Evolutionary conservation across 2,113 vertebrate genomes (phyloP), one percentile per base, ranked within the genome.

Genomic region (Rhinoderma darwinii): DNA sequence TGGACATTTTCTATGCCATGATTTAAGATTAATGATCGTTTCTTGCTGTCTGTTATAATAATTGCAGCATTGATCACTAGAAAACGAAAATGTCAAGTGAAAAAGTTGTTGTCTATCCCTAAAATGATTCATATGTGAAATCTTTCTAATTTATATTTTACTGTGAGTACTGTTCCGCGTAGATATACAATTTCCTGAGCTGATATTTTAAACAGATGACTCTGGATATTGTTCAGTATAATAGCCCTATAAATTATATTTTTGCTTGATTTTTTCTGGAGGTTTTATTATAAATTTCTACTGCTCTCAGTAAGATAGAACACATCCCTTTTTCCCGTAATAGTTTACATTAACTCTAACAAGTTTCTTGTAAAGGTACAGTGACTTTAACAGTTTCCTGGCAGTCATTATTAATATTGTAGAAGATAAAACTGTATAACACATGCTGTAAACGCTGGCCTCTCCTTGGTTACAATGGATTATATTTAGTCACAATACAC

Each of bases 131-230:
- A 86, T 81, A 66, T 73, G 77, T 86, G 85, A 81, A 86, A 74
- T 86, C 74, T 37, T 30, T 70, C 68, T 81, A 81, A 86, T 86
- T 86, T 86, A 86, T 81, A 81, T 86, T 86, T 72, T 81, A 73
- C 79, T 86, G 35, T 44, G 85, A 86, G 30, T 73, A 32, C 35
- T 43, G 66, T 51, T 72, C 37, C 25, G 4, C 35, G 17, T 74
- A 86, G 85, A 79, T 81, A 73, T 82, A 86, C 76, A 86, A 73
- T 79, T 54, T 81, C 11, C 74, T 66, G 39, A 66, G 56, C 41
- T 78, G 84, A 85, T 85, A 85, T 85, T 85, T 81, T 86, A 81
- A 73, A 74, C 63, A 86, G 77, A 86, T 81, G 43, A 86, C 66
- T 81, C 66, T 86, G 85, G 76, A 74, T 86, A 73, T 51, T 86